Conservation (phyloP, 2,797 vertebrate species). For the Gambusia yucatana region DNA sequence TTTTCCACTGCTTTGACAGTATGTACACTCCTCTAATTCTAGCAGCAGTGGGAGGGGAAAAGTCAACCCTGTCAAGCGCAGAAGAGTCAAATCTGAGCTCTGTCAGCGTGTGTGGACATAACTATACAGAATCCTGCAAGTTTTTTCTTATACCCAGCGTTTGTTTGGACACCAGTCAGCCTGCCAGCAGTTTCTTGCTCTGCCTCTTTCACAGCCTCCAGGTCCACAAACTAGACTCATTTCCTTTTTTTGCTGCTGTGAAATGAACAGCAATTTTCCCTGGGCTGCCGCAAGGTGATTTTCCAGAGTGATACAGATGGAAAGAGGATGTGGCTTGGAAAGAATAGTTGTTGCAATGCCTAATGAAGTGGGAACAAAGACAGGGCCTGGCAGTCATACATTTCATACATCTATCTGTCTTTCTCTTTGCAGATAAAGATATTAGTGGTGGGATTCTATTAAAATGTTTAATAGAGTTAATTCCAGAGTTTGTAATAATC, state of each 20-base stretch:
- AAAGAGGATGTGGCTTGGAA: conserved; percentile 38
- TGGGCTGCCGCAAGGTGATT: conserved; percentile 57
- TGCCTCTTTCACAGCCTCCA: conserved; percentile 45
- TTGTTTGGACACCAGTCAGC: conserved; percentile 68
- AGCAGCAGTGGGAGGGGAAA: conserved; percentile 60
- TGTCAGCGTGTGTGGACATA: conserved; percentile 68
- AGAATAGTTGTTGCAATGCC: conserved; percentile 52
- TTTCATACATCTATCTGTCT: neutral
- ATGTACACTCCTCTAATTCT: conserved; percentile 59
- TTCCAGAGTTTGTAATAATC: too few species aligned
- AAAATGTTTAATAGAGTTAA: neutral
- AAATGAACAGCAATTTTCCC: conserved; percentile 68
- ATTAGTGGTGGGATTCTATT: neutral
- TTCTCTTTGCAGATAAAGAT: neutral
- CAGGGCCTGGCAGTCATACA: conserved; percentile 18
- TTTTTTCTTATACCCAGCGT: conserved; percentile 41
- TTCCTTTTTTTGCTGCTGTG: conserved; percentile 41
- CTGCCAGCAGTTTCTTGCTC: conserved; percentile 39
- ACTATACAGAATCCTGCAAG: conserved; percentile 57
- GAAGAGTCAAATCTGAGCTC: conserved; percentile 67
- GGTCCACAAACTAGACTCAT: conserved; percentile 57
- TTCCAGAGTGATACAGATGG: conserved; percentile 63
- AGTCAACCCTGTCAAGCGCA: conserved; percentile 69
- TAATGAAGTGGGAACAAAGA: conserved; percentile 61
- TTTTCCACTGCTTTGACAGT: conserved; percentile 66